A percentile compares a stretch with the other conserved stretches of the same genome.
Conservation (phyloP, 64 coral and sea anemone genomes). For the Orbicella faveolata region DNA sequence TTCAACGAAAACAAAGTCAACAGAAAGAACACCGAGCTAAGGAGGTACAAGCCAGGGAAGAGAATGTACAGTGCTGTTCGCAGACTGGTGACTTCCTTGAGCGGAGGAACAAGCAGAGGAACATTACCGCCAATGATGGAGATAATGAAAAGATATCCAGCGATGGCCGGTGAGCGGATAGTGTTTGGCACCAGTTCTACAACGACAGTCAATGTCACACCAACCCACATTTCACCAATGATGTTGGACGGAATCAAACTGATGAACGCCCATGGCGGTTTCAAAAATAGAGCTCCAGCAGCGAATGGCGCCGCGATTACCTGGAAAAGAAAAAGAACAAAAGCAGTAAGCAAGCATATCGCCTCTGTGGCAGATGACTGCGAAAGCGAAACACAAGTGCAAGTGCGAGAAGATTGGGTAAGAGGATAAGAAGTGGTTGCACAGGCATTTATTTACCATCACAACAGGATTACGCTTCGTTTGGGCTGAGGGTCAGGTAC, state of each 20-base stretch:
- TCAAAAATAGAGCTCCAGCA: slow-evolving; percentile 86
- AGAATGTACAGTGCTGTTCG: slow-evolving; percentile 84
- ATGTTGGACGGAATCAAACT: slow-evolving; percentile 90
- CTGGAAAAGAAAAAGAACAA: slow-evolving; percentile 52
- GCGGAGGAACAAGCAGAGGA: slow-evolving; percentile 75
- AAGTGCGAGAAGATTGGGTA: not conserved
- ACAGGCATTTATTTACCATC: too few species aligned
- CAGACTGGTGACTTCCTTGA: slow-evolving; percentile 76
- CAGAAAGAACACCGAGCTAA: slow-evolving; percentile 88
- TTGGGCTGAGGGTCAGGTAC: too few species aligned
- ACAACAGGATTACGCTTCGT: too few species aligned
- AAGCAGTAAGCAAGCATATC: not conserved
- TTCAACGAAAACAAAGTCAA: slow-evolving; percentile 92
- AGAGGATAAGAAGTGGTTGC: not conserved
- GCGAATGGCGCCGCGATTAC: slow-evolving; percentile 86
- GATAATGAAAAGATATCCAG: slow-evolving; percentile 94
- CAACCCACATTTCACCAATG: slow-evolving; percentile 99
- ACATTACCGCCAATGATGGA: slow-evolving; percentile 93
- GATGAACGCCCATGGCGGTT: slow-evolving; percentile 86
- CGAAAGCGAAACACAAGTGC: not conserved
- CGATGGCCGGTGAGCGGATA: slow-evolving; percentile 80
- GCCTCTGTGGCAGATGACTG: not conserved
- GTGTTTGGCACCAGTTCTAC: slow-evolving; percentile 89
- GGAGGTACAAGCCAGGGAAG: slow-evolving; percentile 82
- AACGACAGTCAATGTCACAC: slow-evolving; percentile 89